These are phyloP conservation scores for Drosophila macrospina DNA, from an alignment of 2,888 invertebrate species.

Conservation along the genomic window DNA sequence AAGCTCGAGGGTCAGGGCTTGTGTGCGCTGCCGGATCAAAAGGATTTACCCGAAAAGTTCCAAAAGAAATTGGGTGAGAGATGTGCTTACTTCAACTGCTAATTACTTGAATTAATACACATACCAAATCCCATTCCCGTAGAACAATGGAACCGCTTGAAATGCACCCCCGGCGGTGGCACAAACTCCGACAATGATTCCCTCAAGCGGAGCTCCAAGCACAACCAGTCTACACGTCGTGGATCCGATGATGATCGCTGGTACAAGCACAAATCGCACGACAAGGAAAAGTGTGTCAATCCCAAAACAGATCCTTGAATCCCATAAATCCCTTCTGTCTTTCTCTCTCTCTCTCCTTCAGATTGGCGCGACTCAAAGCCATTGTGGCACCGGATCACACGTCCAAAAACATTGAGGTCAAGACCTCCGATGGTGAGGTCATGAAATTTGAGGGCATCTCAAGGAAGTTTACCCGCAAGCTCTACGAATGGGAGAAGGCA, in stretches of 20 bases:
- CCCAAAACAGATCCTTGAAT: not conserved
- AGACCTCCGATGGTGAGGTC: constrained; percentile 91
- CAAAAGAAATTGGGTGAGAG: constrained; percentile 90
- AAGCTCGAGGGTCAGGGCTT: constrained; percentile 85
- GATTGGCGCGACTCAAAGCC: constrained; percentile 85
- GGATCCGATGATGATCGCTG: constrained; percentile 85
- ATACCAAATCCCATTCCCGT: constrained; percentile 35
- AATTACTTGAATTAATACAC: not conserved
- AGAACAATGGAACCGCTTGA: constrained; percentile 94
- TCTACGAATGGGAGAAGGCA: constrained; percentile 97
- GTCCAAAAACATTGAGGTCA: constrained; percentile 91
- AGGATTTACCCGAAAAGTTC: constrained; percentile 92
- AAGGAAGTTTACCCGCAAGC: constrained; percentile 94
- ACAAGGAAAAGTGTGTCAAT: constrained; percentile 87
- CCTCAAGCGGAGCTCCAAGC: constrained; percentile 77
- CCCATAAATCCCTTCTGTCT: not conserved
- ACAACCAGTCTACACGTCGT: constrained; percentile 68
- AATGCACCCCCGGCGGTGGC: constrained; percentile 87
- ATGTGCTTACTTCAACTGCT: fast-evolving
- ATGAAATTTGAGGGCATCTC: constrained; percentile 95
- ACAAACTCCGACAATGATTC: constrained; percentile 84
- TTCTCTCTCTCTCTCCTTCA: constrained; percentile 27
- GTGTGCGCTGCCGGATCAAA: constrained; percentile 87
- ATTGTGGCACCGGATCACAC: constrained; percentile 86
- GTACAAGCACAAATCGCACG: constrained; percentile 88